Evolutionary conservation across 2,797 vertebrate species (phyloP).

Genomic region (Pantherophis vulpinus): DNA sequence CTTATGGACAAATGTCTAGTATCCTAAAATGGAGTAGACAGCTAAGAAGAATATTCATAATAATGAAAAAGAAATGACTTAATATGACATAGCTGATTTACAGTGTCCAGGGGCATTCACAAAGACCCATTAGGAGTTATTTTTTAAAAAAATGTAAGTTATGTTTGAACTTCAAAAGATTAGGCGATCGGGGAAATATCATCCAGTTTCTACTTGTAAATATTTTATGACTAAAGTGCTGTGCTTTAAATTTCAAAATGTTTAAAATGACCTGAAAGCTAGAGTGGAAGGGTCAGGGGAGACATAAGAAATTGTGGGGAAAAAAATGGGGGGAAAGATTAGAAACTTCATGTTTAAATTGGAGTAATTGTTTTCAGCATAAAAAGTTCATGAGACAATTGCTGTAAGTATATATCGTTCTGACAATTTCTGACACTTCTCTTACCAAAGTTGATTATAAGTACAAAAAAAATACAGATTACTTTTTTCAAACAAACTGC

Average conservation of each 20-base stretch:
- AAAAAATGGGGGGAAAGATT: not conserved
- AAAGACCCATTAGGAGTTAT: conserved; percentile 41
- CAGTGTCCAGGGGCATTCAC: conserved; percentile 6
- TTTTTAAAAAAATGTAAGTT: conserved; percentile 53
- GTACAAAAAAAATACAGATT: too few relatives aligned
- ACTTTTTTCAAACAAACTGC: not conserved
- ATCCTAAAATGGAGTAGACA: not conserved
- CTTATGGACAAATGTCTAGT: not conserved
- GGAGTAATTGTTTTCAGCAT: conserved; percentile 31
- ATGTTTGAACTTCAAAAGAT: conserved; percentile 60
- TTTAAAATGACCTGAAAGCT: conserved; percentile 38
- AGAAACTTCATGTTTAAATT: conserved; percentile 43
- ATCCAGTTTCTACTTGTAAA: conserved; percentile 55
- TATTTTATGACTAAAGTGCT: conserved; percentile 45
- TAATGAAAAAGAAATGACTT: conserved; percentile 16
- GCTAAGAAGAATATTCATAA: not conserved
- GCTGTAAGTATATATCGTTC: not conserved
- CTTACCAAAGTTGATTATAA: too few relatives aligned
- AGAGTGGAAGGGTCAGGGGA: conserved; percentile 1
- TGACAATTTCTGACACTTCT: not conserved
- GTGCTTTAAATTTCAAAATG: conserved; percentile 50
- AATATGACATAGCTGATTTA: conserved; percentile 10
- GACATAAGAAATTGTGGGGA: not conserved
- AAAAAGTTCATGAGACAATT: conserved; percentile 32
- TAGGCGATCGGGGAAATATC: conserved; percentile 43